Percentiles rank a stretch among this genome's conserved stretches.
Evolutionary conservation across 2,113 vertebrate species (phyloP).

Genomic region (Furnarius figulus): DNA sequence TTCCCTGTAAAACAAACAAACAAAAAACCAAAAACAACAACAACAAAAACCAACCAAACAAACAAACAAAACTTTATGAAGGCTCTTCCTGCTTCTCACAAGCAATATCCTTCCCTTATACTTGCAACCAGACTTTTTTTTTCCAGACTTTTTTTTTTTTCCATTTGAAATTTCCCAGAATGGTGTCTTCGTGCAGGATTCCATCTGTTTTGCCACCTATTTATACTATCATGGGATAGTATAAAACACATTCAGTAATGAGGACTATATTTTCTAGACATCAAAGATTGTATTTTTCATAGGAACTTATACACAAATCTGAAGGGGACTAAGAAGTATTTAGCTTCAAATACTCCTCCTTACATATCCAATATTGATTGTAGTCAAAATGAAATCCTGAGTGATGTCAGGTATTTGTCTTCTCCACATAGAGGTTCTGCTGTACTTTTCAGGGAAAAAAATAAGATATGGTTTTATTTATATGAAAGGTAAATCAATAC

Average conservation of each 20-base stretch:
- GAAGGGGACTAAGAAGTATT: neutral
- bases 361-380: fast-evolving
- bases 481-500: neutral
- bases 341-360: neutral
- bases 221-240: neutral
- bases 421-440: fast-evolving
- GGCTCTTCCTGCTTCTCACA: neutral
- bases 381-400: neutral
- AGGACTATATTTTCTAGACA: neutral
- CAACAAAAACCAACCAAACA: no score
- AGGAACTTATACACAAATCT: neutral
- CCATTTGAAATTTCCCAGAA: neutral
- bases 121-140: neutral
- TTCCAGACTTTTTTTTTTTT: neutral
- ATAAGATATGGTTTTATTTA: neutral
- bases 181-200: neutral
- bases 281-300: neutral
- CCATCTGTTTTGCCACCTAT: neutral
- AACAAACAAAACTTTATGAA: neutral
- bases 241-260: neutral
- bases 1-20: neutral
- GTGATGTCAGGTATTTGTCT: fast-evolving
- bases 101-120: neutral
- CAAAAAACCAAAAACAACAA: no score
- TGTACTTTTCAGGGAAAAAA: neutral